Evolutionary conservation across 2,888 invertebrate genomes (phyloP), one percentile per base, ranked within the genome.

Genomic region (Psylliodes chrysocephalus): DNA sequence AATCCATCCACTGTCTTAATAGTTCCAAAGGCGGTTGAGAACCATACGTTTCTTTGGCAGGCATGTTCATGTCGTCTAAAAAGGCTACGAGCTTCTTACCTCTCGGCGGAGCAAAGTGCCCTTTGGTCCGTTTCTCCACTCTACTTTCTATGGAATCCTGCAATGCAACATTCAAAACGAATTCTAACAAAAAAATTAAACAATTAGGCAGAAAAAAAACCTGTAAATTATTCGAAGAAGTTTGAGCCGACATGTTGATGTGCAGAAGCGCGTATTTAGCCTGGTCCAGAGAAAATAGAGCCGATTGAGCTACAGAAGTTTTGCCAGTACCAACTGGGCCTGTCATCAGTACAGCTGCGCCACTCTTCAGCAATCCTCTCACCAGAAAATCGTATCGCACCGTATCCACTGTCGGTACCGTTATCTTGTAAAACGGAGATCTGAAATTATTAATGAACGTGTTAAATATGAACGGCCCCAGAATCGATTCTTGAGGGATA

Each of bases 11-110:
- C 73, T 94, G 90, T 14, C 92, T 85, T 52, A 95, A 84, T 47
- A 95, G 83, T 81, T 96, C 95, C 5, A 96, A 82, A 0, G 95
- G 94, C 3, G 95, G 94, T 80, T 95, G 95, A 0, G 95, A 93
- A 0, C 95, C 95, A 78, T 93, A 95, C 10, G 87, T 87, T 77
- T 96, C 95, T 70, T 93, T 92, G 5, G 91, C 92, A 0, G 95
- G 95, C 94, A 95, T 95, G 83, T 95, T 95, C 75, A 96, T 90
- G 79, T 96, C 95, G 79, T 96, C 96, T 89, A 96, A 88, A 79
- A 94, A 95, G 6, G 91, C 88, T 62, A 95, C 88, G 88, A 96
- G 89, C 69, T 85, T 90, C 84, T 94, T 95, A 78, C 92, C 90
- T 69, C 91, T 92, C 18, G 90, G 84, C 0, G 95, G 95, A 1